Evolutionary conservation across 2,888 invertebrate genomes (phyloP).

Genomic region (Falcaria lacertinaria): DNA sequence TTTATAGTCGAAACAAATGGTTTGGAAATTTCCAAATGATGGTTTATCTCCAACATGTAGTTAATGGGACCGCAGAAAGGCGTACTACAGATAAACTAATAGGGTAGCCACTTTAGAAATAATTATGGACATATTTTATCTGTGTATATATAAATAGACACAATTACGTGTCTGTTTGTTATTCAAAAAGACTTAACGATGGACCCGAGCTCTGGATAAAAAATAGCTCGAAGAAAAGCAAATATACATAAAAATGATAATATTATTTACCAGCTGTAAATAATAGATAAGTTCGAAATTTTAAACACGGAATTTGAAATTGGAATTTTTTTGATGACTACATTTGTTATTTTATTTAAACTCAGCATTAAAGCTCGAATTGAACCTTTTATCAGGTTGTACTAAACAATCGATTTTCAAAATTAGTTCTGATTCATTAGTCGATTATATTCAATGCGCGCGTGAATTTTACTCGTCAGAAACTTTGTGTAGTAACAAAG

Average conservation of each 20-base stretch:
- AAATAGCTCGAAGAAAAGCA: background rate
- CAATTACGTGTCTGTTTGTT: slow-evolving; percentile 11
- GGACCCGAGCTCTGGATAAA: background rate
- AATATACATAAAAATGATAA: background rate
- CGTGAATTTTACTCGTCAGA: slow-evolving; percentile 1
- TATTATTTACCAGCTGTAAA: background rate
- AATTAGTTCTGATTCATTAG: slow-evolving; percentile 3
- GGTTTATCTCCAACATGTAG: slow-evolving; percentile 50
- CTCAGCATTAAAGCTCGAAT: no score
- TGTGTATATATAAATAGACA: slow-evolving; percentile 22
- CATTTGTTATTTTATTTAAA: background rate
- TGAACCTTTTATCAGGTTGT: background rate
- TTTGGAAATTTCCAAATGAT: slow-evolving; percentile 60
- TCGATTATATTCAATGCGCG: slow-evolving; percentile 10
- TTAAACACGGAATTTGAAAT: background rate
- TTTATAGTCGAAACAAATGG: slow-evolving; percentile 30
- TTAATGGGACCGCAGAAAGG: slow-evolving; percentile 50
- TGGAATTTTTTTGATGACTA: background rate
- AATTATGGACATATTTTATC: slow-evolving; percentile 41
- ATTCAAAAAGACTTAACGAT: background rate
- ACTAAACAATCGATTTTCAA: background rate
- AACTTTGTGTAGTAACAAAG: background rate
- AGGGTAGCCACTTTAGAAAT: slow-evolving; percentile 48
- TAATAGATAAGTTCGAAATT: background rate
- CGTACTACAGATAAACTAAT: slow-evolving; percentile 58